A percentile compares a stretch with the other conserved stretches of the same genome.
Evolutionary conservation across 2,797 vertebrate species (phyloP).

Genomic region (Amniataba percoides): DNA sequence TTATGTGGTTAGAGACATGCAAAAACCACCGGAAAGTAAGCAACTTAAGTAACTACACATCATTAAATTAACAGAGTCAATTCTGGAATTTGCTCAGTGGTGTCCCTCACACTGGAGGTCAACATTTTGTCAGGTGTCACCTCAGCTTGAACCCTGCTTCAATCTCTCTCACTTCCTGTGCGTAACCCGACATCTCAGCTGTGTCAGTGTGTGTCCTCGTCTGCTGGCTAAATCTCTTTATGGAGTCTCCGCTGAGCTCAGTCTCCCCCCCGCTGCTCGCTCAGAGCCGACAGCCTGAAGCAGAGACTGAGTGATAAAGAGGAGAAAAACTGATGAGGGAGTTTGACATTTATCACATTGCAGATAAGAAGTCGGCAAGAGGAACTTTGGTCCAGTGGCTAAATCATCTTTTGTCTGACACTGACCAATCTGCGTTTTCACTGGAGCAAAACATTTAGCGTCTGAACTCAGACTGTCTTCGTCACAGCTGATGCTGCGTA

Average conservation of each 20-base stretch:
- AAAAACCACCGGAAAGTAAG: neutral
- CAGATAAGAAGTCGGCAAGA: conserved; percentile 8
- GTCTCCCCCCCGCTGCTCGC: conserved; percentile 3
- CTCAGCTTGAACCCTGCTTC: conserved; percentile 60
- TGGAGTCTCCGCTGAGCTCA: conserved; percentile 20
- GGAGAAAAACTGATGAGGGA: conserved; percentile 11
- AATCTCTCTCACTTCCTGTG: conserved; percentile 49
- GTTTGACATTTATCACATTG: conserved; percentile 22
- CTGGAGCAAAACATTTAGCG: conserved; percentile 1
- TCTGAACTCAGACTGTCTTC: conserved; percentile 22
- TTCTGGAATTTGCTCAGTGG: neutral
- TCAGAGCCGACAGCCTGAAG: conserved; percentile 11
- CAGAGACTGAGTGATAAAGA: conserved; percentile 25
- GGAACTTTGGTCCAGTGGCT: neutral
- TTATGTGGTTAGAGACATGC: neutral
- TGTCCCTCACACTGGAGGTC: conserved; percentile 22
- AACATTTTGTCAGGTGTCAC: conserved; percentile 68
- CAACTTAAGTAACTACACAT: neutral
- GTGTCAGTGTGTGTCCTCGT: conserved; percentile 31
- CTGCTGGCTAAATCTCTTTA: conserved; percentile 24
- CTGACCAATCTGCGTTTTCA: conserved; percentile 4
- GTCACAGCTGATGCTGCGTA: too few species aligned
- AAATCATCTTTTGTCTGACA: conserved; percentile 14
- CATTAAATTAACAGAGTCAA: neutral
- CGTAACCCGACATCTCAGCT: conserved; percentile 38